Evolutionary conservation across 2,888 invertebrate species (phyloP), one percentile per base, ranked within the genome.

Genomic region (Troilus luridus): DNA sequence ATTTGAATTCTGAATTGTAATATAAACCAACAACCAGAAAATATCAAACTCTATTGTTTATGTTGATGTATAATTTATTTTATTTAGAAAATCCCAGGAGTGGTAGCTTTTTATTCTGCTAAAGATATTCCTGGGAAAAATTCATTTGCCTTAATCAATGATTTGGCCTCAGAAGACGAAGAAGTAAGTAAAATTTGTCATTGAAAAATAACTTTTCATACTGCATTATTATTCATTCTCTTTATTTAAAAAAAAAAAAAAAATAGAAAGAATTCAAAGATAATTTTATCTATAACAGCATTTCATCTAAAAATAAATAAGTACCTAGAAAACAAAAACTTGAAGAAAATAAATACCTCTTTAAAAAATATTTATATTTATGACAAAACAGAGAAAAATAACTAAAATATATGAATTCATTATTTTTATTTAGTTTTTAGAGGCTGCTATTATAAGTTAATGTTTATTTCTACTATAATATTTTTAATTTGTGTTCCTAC

Each of bases 51-150:
- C 11, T 88, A 88, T 88, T 88, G 24, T 62, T 88, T 60, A 56
- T 88, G 91, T 93, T 94, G 94, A 58, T 59, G 59, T 12, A 14
- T 59, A 59, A 67, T 17, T 67, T 67, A 3, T 41, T 41, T 54
- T 41, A 0, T 81, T 10, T 54, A 97, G 96, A 94, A 94, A 92
- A 94, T 95, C 72, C 94, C 95, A 17, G 97, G 97, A 0, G 97
- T 97, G 0, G 93, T 96, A 59, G 95, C 95, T 0, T 96, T 96
- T 93, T 95, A 95, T 92, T 95, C 96, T 60, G 96, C 96, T 0
- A 95, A 95, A 93, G 97, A 97, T 93, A 95, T 97, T 60, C 97
- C 97, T 0, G 97, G 97, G 0, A 94, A 94, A 62, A 97, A 97
- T 94, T 94, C 94, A 41, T 96, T 96, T 93, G 10, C 72, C 56